Conservation (phyloP, 2,797 vertebrate genomes). For the Rhinatrema bivittatum region DNA sequence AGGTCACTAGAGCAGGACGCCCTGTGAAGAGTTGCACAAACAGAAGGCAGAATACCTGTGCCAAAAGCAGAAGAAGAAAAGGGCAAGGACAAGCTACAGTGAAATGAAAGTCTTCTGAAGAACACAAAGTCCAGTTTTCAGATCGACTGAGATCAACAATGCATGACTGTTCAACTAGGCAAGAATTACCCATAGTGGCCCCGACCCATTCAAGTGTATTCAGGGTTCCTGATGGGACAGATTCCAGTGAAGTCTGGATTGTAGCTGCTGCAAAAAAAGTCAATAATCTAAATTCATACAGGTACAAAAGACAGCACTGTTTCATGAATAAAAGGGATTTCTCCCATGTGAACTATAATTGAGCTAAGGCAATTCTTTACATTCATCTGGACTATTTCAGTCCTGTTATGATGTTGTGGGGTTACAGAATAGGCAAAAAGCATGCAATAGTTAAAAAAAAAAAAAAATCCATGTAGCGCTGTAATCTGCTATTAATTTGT, state of each 20-base stretch:
- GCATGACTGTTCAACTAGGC: conserved; percentile 27
- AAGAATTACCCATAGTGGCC: conserved; percentile 62
- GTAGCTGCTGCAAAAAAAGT: conserved; percentile 64
- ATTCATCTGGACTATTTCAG: no score
- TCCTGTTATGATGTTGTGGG: no score
- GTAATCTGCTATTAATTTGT: no score
- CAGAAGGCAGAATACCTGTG: conserved; percentile 7
- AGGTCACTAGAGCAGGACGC: conserved; percentile 10
- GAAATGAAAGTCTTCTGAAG: conserved; percentile 30
- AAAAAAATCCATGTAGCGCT: no score
- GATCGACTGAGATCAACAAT: conserved; percentile 34
- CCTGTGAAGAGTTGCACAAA: not conserved
- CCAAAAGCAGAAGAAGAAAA: conserved; percentile 11
- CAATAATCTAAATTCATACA: conserved; percentile 23
- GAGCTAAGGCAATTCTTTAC: no score
- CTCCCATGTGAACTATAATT: conserved; percentile 6
- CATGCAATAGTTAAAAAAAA: no score
- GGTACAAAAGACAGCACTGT: conserved; percentile 12
- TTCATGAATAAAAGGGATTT: conserved; percentile 12
- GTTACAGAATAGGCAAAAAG: no score
- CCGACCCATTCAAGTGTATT: conserved; percentile 58
- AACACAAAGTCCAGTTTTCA: conserved; percentile 36
- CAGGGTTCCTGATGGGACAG: conserved; percentile 54
- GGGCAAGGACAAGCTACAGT: conserved; percentile 24
- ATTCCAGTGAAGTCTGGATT: conserved; percentile 54